phyloP scores from a whole-genome alignment of 2,113 vertebrate species.

The Larimichthys polyactis region DNA sequence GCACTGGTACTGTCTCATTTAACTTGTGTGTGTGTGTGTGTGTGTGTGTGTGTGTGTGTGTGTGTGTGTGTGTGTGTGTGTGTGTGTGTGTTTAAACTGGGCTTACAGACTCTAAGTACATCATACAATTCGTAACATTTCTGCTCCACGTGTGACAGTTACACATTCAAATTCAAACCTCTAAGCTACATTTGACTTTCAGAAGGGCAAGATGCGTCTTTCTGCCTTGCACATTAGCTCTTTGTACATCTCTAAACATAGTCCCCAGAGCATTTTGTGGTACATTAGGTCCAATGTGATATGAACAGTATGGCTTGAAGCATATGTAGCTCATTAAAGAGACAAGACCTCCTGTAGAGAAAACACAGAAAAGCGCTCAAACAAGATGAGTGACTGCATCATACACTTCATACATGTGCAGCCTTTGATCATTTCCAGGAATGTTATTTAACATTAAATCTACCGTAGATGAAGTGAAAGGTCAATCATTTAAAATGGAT shows the following conservation, averaged over 20 bases:
- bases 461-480: conserved; percentile 34
- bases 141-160: conserved; percentile 13
- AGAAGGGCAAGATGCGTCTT: not conserved
- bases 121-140: conserved; percentile 12
- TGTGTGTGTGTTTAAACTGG: too few relatives aligned
- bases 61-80: too few relatives aligned
- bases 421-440: not conserved
- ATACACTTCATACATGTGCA: conserved; percentile 10
- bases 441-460: conserved; percentile 7
- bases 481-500: not conserved
- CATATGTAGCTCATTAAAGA: conserved; percentile 48
- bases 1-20: too few relatives aligned
- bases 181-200: conserved; percentile 34
- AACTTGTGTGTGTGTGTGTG: too few relatives aligned
- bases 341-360: conserved; percentile 17
- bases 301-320: conserved; percentile 39
- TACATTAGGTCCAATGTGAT: conserved; percentile 51
- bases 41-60: too few relatives aligned
- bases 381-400: conserved; percentile 5
- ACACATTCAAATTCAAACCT: conserved; percentile 4
- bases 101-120: too few relatives aligned
- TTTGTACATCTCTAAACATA: conserved; percentile 18
- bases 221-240: conserved; percentile 54
- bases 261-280: conserved; percentile 15
- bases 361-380: conserved; percentile 57